Evolutionary conservation across 2,888 invertebrate genomes (phyloP).

Genomic region (Periphyllus acericola): DNA sequence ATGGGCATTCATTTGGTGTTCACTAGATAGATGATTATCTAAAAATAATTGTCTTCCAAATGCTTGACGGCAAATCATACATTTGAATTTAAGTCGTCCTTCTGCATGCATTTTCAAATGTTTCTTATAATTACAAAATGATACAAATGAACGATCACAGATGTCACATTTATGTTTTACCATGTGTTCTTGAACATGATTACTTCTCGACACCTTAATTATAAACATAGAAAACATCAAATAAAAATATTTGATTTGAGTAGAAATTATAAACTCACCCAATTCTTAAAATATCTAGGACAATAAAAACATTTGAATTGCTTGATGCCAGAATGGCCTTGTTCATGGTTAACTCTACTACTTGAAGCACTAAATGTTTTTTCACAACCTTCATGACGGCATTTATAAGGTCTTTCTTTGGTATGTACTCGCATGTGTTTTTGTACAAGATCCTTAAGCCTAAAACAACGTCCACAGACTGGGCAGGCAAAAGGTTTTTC

Average conservation of each 20-base stretch:
- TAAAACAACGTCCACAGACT: constrained; percentile 59
- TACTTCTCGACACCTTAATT: constrained; percentile 52
- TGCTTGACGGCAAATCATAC: constrained; percentile 48
- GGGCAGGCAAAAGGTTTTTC: constrained; percentile 61
- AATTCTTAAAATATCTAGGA: constrained; percentile 59
- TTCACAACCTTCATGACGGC: constrained; percentile 52
- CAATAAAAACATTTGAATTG: constrained; percentile 61
- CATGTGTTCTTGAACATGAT: constrained; percentile 58
- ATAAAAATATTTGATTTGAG: not conserved
- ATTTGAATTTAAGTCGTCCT: constrained; percentile 53
- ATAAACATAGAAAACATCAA: not conserved
- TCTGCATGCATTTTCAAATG: constrained; percentile 59
- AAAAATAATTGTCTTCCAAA: constrained; percentile 60
- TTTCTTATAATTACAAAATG: constrained; percentile 60
- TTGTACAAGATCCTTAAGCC: constrained; percentile 59
- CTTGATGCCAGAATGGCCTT: constrained; percentile 55
- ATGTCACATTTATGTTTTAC: constrained; percentile 52
- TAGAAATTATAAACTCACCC: constrained; percentile 11
- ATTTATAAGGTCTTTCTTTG: constrained; percentile 58
- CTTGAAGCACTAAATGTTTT: constrained; percentile 60
- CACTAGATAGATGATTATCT: constrained; percentile 44
- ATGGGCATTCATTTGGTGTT: constrained; percentile 36
- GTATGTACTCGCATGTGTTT: constrained; percentile 62
- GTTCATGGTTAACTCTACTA: constrained; percentile 55
- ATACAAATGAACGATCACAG: constrained; percentile 52